Conservation (phyloP, 2,797 vertebrate genomes). For the Danio tinwini region DNA sequence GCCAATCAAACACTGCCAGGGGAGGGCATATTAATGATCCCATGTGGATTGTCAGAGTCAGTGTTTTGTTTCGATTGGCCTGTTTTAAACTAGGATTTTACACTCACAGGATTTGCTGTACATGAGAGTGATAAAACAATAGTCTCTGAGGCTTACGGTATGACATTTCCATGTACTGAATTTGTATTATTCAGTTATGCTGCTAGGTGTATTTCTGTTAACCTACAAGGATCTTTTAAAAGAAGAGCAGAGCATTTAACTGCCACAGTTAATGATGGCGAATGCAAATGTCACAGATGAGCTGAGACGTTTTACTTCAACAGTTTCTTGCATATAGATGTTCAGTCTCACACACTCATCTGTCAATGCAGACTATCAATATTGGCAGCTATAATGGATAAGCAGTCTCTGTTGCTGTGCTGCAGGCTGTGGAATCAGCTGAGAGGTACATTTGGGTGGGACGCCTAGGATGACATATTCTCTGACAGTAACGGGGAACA, state of each 20-base stretch:
- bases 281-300: slow-evolving; percentile 18
- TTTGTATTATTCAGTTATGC: too few species aligned
- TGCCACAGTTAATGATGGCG: neutral
- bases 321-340: slow-evolving; percentile 35
- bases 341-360: slow-evolving; percentile 33
- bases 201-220: too few species aligned
- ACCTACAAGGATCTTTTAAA: neutral
- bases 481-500: neutral
- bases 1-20: too few species aligned
- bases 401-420: slow-evolving; percentile 19
- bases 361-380: slow-evolving; percentile 33
- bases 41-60: too few species aligned
- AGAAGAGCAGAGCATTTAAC: neutral
- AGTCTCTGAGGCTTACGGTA: too few species aligned
- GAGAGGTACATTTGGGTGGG: slow-evolving; percentile 23
- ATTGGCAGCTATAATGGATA: slow-evolving; percentile 40
- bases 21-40: too few species aligned
- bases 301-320: slow-evolving; percentile 36
- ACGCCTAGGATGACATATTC: slow-evolving; percentile 6
- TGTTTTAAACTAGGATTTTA: too few species aligned
- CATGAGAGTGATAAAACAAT: too few species aligned
- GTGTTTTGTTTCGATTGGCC: too few species aligned
- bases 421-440: slow-evolving; percentile 23
- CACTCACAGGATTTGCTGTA: too few species aligned
- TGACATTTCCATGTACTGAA: too few species aligned